Percentiles rank a stretch among this genome's conserved stretches.
These are phyloP conservation scores for Subacronicta megacephala DNA, from an alignment of 2,888 invertebrate species.

Conservation along the genomic window DNA sequence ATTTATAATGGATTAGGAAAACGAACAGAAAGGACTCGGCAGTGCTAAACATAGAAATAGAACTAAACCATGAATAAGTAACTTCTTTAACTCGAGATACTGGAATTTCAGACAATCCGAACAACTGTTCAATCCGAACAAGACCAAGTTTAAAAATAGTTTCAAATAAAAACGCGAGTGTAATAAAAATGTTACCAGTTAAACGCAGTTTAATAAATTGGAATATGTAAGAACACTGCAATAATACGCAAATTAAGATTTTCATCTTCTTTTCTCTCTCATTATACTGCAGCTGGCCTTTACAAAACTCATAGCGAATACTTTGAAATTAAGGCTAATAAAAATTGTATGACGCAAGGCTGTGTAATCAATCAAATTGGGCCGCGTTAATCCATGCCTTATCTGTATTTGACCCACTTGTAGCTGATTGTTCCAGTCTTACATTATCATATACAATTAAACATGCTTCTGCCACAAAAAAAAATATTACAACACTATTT, in stretches of 20 bases:
- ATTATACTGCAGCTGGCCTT: conserved; percentile 19
- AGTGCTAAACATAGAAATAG: background rate
- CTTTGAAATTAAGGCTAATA: conserved; percentile 40
- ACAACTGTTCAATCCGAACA: background rate
- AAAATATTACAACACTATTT: too few species aligned
- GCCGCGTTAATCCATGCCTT: conserved; percentile 66
- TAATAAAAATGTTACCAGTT: too few species aligned
- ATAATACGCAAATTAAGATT: too few species aligned
- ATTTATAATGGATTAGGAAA: background rate
- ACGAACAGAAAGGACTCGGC: background rate
- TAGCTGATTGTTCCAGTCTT: conserved; percentile 51
- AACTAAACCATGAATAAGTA: background rate
- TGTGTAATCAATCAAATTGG: conserved; percentile 69
- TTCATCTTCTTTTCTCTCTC: too few species aligned
- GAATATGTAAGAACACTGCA: too few species aligned
- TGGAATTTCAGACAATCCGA: background rate
- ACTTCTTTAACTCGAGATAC: background rate
- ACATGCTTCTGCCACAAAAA: too few species aligned
- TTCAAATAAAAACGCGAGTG: too few species aligned
- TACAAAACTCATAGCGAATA: conserved; percentile 21
- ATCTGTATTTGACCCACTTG: conserved; percentile 69
- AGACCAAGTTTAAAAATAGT: background rate
- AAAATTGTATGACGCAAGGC: conserved; percentile 49
- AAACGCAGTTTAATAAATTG: too few species aligned
- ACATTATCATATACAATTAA: conserved; percentile 19